These are phyloP conservation scores for Kryptolebias marmoratus DNA, from an alignment of 2,113 vertebrate genomes.

Conservation along the genomic window DNA sequence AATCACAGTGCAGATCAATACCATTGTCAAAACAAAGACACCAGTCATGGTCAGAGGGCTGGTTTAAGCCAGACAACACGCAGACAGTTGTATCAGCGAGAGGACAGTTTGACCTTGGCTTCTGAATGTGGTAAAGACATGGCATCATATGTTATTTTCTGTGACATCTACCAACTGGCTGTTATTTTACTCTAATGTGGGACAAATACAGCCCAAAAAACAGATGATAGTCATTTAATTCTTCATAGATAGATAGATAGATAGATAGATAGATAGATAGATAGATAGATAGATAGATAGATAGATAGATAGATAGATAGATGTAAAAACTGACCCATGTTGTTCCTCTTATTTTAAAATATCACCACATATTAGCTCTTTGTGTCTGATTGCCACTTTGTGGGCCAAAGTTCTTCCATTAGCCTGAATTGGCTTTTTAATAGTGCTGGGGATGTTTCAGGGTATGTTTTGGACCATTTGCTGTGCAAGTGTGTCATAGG, in stretches of 20 bases:
- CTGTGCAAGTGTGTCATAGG: slow-evolving; percentile 50
- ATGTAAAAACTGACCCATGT: slow-evolving; percentile 4
- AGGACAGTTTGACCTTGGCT: no score
- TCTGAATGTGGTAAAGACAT: no score
- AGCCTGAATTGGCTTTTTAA: slow-evolving; percentile 60
- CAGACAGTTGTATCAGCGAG: no score
- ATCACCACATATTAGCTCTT: slow-evolving; percentile 42
- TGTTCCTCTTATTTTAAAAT: slow-evolving; percentile 4
- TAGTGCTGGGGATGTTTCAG: slow-evolving; percentile 42
- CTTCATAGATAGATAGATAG: neutral
- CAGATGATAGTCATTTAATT: no score
- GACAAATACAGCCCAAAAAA: no score
- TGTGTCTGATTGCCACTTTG: slow-evolving; percentile 47
- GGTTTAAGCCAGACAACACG: no score
- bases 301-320: slow-evolving; percentile 12
- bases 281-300: slow-evolving; percentile 27
- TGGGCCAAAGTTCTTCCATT: slow-evolving; percentile 56
- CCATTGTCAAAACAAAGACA: no score
- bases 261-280: slow-evolving; percentile 12
- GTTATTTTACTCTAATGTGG: no score
- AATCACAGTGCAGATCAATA: no score
- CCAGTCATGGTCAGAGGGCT: no score
- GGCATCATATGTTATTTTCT: no score
- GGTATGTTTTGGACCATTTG: slow-evolving; percentile 63
- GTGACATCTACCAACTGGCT: no score